Evolutionary conservation across 2,113 vertebrate species (phyloP).

Genomic region (Todiramphus chloris): DNA sequence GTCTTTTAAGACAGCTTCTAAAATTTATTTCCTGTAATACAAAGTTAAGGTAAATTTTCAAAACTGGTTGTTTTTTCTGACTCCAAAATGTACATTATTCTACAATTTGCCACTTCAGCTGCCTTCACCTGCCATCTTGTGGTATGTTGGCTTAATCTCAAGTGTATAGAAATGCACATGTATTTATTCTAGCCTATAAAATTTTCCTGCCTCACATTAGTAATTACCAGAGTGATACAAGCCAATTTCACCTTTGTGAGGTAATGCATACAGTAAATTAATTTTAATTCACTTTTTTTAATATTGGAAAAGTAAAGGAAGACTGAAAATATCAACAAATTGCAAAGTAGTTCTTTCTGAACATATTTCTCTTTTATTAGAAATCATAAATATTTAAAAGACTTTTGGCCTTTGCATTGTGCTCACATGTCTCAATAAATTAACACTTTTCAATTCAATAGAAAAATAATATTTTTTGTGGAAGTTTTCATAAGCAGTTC

Average conservation of each 20-base stretch:
- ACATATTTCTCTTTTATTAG: neutral
- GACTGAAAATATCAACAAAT: neutral
- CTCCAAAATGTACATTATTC: neutral
- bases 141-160: constrained; percentile 53
- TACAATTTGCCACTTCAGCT: neutral
- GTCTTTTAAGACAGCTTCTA: neutral
- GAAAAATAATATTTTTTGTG: neutral
- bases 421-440: neutral
- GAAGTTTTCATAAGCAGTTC: neutral
- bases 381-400: neutral
- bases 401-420: neutral
- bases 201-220: neutral
- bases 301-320: neutral
- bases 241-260: neutral
- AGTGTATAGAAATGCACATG: neutral
- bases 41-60: neutral
- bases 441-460: neutral
- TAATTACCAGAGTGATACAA: neutral
- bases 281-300: neutral
- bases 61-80: neutral
- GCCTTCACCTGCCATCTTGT: constrained; percentile 70
- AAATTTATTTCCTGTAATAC: neutral
- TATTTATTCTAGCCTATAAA: neutral
- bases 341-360: neutral
- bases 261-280: neutral